Conservation (phyloP, 37 sponge, comb jelly and placozoan genomes). For the Halisarca cf. caerulea region DNA sequence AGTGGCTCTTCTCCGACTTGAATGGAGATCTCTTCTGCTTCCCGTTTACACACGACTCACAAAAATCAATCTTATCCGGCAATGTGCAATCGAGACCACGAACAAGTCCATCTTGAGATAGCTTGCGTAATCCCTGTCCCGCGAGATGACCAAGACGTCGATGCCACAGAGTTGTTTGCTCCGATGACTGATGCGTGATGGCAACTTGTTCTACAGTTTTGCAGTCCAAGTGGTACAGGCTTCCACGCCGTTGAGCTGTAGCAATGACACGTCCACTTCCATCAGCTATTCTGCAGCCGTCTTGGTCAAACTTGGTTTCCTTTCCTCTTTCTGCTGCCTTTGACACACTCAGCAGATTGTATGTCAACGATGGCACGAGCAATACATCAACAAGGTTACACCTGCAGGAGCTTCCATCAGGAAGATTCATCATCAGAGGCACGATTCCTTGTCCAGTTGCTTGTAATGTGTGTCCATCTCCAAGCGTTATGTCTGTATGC, state of each 20-base stretch:
- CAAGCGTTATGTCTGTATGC: not conserved
- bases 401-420: not conserved
- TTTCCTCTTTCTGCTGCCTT: slow-evolving; percentile 15
- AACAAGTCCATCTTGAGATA: slow-evolving; percentile 41
- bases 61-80: no score
- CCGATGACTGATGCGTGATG: no score
- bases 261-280: not conserved
- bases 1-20: no score
- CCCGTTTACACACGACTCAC: no score
- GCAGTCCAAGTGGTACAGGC: slow-evolving; percentile 21
- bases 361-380: slow-evolving; percentile 18
- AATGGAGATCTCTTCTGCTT: no score
- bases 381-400: slow-evolving; percentile 13
- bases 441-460: slow-evolving; percentile 27
- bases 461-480: slow-evolving; percentile 14
- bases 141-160: slow-evolving; percentile 54
- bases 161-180: slow-evolving; percentile 61
- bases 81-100: slow-evolving; percentile 54
- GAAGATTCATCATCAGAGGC: not conserved
- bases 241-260: not conserved
- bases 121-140: slow-evolving; percentile 23
- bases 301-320: not conserved
- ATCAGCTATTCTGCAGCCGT: not conserved
- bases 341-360: slow-evolving; percentile 41
- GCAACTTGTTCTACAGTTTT: no score